These are phyloP conservation scores for Timandra comae DNA, from an alignment of 2,888 invertebrate genomes.

Conservation along the genomic window DNA sequence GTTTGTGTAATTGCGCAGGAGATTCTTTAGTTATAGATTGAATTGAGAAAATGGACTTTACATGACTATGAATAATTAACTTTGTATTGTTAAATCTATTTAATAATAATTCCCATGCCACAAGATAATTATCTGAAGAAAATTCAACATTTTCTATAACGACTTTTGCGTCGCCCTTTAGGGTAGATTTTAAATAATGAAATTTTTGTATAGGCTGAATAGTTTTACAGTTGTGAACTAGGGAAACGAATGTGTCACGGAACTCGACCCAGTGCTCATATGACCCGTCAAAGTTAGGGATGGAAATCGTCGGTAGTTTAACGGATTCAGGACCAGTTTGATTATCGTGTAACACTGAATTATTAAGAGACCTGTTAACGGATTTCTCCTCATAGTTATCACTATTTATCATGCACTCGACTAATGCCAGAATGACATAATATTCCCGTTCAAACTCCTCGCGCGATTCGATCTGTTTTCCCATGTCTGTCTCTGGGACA, in stretches of 20 bases:
- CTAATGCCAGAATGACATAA: slow-evolving; percentile 5
- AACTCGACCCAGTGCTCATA: slow-evolving; percentile 21
- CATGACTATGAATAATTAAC: slow-evolving; percentile 3
- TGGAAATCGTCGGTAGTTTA: slow-evolving; percentile 13
- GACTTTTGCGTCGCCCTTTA: slow-evolving; percentile 9
- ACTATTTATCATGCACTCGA: slow-evolving; percentile 5
- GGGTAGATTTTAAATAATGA: slow-evolving; percentile 15
- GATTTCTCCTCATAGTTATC: background rate
- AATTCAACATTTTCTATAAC: slow-evolving; percentile 16
- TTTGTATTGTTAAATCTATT: slow-evolving; percentile 6
- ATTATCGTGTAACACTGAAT: background rate
- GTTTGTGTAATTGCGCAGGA: slow-evolving; percentile 8
- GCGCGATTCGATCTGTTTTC: slow-evolving; percentile 5
- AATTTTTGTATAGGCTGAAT: slow-evolving; percentile 16
- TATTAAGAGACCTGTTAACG: background rate
- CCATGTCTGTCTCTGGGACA: slow-evolving; percentile 2
- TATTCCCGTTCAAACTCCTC: slow-evolving; percentile 13
- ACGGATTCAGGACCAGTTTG: slow-evolving; percentile 1
- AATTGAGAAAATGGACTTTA: slow-evolving; percentile 3
- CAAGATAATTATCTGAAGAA: slow-evolving; percentile 9
- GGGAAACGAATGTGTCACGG: slow-evolving; percentile 12
- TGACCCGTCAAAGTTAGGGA: slow-evolving; percentile 18
- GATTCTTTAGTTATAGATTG: slow-evolving; percentile 10
- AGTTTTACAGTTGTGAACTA: slow-evolving; percentile 12
- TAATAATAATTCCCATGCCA: slow-evolving; percentile 14